Evolutionary conservation across 1,140 invertebrate genomes (phyloP).

Genomic region (Diachasmimorpha longicaudata): DNA sequence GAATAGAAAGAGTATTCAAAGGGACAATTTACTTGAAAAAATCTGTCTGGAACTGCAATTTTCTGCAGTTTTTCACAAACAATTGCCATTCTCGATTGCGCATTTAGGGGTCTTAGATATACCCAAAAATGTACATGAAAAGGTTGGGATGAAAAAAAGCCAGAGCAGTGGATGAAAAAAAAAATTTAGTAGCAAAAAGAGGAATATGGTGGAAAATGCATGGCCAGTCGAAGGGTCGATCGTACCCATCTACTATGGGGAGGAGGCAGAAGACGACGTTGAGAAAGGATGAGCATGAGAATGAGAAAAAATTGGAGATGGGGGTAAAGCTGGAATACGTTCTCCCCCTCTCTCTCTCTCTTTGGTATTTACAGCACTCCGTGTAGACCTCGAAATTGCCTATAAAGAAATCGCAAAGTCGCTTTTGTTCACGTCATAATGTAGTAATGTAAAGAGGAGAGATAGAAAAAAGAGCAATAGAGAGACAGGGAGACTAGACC

Average conservation of each 20-base stretch:
- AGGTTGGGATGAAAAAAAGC: background rate
- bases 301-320: background rate
- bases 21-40: constrained; percentile 8
- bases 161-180: background rate
- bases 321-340: background rate
- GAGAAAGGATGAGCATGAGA: constrained; percentile 24
- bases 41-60: background rate
- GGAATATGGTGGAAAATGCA: background rate
- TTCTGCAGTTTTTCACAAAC: constrained; percentile 11
- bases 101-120: background rate
- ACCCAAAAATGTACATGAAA: background rate
- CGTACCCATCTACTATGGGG: background rate
- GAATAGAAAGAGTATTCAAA: background rate
- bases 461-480: constrained; percentile 23
- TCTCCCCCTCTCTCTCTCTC: background rate
- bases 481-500: constrained; percentile 35
- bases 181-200: background rate
- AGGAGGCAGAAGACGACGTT: background rate
- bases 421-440: constrained; percentile 62
- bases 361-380: constrained; percentile 55
- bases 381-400: constrained; percentile 58
- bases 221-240: constrained; percentile 15
- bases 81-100: constrained; percentile 14
- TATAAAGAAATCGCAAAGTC: constrained; percentile 61
- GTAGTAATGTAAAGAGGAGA: constrained; percentile 49